Evolutionary conservation across 2,797 vertebrate species (phyloP).

Genomic region (Epinephelus coioides): DNA sequence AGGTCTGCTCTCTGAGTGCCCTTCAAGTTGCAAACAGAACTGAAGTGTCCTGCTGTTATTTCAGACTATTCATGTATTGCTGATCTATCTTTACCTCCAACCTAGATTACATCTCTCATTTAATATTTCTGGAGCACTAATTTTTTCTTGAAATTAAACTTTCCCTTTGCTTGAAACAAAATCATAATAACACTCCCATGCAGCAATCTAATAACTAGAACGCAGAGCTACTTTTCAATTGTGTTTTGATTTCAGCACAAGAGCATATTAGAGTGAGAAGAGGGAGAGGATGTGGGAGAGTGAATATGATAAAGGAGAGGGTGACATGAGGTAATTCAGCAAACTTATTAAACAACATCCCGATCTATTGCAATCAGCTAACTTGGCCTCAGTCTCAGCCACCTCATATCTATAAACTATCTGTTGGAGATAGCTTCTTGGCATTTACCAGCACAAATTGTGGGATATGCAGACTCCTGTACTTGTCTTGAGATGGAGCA

Average conservation of each 20-base stretch:
- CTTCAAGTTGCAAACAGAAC: background rate
- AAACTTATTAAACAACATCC: constrained; percentile 51
- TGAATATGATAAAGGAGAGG: constrained; percentile 41
- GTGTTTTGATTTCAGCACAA: constrained; percentile 35
- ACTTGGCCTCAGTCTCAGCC: constrained; percentile 46
- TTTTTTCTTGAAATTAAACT: constrained; percentile 18
- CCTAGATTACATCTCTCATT: background rate
- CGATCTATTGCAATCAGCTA: constrained; percentile 48
- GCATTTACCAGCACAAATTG: constrained; percentile 41
- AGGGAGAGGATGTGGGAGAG: constrained; percentile 13
- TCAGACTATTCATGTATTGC: background rate
- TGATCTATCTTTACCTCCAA: background rate
- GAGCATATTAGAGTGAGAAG: constrained; percentile 7
- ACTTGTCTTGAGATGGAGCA: constrained; percentile 13
- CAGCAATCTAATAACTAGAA: constrained; percentile 14
- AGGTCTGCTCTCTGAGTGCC: too few species aligned
- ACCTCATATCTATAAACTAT: constrained; percentile 57
- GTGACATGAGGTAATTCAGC: constrained; percentile 31
- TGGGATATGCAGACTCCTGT: constrained; percentile 22
- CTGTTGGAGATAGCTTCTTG: constrained; percentile 48
- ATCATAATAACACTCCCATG: constrained; percentile 13
- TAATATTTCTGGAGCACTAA: background rate
- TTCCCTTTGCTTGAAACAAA: constrained; percentile 9
- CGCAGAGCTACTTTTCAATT: constrained; percentile 27
- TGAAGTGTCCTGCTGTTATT: background rate